A percentile compares a stretch with the other conserved stretches of the same genome.
Evolutionary conservation across 2,888 invertebrate species (phyloP).

Genomic region (Axea sp.): DNA sequence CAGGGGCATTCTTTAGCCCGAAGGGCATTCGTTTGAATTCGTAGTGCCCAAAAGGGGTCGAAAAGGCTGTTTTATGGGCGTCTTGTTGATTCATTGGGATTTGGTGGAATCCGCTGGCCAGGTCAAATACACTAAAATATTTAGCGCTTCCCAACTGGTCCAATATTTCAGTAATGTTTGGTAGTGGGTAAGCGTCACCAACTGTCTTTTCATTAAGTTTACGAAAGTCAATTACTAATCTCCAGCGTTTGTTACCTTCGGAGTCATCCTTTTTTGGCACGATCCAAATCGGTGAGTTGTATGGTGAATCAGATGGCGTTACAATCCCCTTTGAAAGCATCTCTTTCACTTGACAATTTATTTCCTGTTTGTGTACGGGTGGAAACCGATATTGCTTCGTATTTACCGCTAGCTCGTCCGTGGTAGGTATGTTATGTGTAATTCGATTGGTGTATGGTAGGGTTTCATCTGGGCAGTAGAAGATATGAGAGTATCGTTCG

Average conservation of each 20-base stretch:
- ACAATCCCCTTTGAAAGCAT: neutral
- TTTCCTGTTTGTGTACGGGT: neutral
- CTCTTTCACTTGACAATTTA: neutral
- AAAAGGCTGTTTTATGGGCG: too few relatives aligned
- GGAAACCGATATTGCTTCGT: conserved; percentile 5
- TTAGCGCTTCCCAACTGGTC: too few relatives aligned
- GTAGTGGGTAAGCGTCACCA: too few relatives aligned
- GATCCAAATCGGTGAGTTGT: conserved; percentile 8
- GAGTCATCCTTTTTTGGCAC: neutral
- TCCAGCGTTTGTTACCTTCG: neutral
- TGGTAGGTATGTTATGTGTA: neutral
- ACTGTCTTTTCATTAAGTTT: too few relatives aligned
- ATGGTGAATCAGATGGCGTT: neutral
- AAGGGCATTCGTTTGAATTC: too few relatives aligned
- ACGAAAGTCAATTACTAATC: too few relatives aligned
- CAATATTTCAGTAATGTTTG: too few relatives aligned
- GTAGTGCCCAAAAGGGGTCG: too few relatives aligned
- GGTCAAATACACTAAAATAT: too few relatives aligned
- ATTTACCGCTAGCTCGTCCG: neutral
- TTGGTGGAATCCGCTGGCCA: too few relatives aligned
- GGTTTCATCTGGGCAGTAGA: conserved; percentile 2
- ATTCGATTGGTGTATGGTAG: neutral
- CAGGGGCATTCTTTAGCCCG: too few relatives aligned
- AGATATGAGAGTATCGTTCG: neutral
- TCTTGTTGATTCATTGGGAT: too few relatives aligned